Evolutionary conservation across 2,888 invertebrate species (phyloP), one percentile per base, ranked within the genome.

Genomic region (Epinotia demarniana): DNA sequence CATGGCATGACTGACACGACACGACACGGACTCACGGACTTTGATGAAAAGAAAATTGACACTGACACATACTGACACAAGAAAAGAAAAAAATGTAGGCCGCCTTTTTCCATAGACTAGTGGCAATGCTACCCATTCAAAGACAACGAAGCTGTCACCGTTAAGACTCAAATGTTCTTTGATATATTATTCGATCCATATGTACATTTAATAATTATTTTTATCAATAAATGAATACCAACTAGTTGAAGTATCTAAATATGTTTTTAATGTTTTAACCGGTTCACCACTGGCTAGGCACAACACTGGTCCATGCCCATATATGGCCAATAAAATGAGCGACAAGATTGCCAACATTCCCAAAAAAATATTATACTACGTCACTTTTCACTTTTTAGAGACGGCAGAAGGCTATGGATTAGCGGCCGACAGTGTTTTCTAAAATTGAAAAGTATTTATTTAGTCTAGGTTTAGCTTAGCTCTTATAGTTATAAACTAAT

Each of bases 391-490:
- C n/a, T n/a, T n/a, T n/a, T n/a, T n/a, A n/a, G n/a, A 86, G 87
- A 83, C 87, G 88, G 88, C 84, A 86, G 87, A 83, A 87, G 88
- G 88, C 83, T 86, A 88, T 87, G 89, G 81, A 84, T 74, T 89
- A 90, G 92, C 92, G 92, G 92, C 90, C 90, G 92, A 90, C 86
- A 88, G 89, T 92, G 85, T 91, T 90, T 90, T 88, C 85, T 79
- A 83, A 83, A 83, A 87, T 86, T 83, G 78, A 83, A 88, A 91
- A 92, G 89, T 92, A 92, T 88, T 87, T 80, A 86, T 80, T 81
- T 82, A 82, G 76, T 78, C 75, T 87, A 88, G 82, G 82, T 87
- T 83, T 85, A 87, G 81, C 79, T 78, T 82, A 84, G 84, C 80
- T 71, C 81, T 81, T 81, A 77, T 89, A 89, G 84, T 85, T 80